These are phyloP conservation scores for Tadarida brasiliensis DNA, from an alignment of 2,797 vertebrate genomes.

Conservation along the genomic window DNA sequence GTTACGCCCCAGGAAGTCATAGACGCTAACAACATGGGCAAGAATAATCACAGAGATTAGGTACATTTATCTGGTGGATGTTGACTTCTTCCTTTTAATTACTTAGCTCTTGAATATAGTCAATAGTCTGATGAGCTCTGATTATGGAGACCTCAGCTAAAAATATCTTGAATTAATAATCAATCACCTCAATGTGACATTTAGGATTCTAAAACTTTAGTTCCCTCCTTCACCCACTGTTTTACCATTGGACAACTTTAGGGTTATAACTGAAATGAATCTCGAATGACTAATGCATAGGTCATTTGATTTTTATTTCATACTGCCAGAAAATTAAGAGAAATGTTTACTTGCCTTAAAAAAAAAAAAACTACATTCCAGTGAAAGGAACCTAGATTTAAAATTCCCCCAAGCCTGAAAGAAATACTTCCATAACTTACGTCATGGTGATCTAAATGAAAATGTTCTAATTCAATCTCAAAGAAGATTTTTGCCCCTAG, in stretches of 20 bases:
- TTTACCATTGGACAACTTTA: not conserved
- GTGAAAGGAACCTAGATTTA: constrained; percentile 17
- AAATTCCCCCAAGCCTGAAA: not conserved
- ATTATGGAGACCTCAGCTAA: constrained; percentile 64
- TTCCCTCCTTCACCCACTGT: not conserved
- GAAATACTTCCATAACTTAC: not conserved
- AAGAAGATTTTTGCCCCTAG: constrained; percentile 6
- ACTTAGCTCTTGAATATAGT: constrained; percentile 57
- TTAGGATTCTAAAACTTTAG: constrained; percentile 7
- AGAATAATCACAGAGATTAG: constrained; percentile 44
- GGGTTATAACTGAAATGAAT: constrained; percentile 7
- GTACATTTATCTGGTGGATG: constrained; percentile 52
- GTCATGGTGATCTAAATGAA: not conserved
- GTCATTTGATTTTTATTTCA: not conserved
- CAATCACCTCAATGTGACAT: constrained; percentile 41
- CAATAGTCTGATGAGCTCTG: constrained; percentile 68
- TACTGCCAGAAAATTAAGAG: constrained; percentile 15
- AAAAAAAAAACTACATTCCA: constrained; percentile 2
- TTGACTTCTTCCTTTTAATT: constrained; percentile 66
- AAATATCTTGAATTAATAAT: constrained; percentile 72
- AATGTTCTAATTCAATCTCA: constrained; percentile 57
- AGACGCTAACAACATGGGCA: not conserved
- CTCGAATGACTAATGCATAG: not conserved
- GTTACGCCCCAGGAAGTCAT: not conserved
- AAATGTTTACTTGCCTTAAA: constrained; percentile 6